Percentiles rank a stretch among this genome's conserved stretches.
phyloP scores from a whole-genome alignment of 2,888 invertebrate species.

The Agriopis marginaria region DNA sequence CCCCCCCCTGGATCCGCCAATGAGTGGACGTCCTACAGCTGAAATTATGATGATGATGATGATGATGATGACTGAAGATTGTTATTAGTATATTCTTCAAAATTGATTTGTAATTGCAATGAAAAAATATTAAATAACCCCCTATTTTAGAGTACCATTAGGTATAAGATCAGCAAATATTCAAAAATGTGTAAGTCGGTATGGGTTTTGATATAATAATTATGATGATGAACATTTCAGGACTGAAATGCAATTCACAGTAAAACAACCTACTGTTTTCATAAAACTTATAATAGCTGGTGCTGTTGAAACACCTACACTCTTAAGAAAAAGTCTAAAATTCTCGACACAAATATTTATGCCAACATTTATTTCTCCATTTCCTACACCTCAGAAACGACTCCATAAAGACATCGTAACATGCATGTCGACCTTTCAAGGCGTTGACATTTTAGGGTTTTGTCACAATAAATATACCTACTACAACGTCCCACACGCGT shows the following conservation, averaged over 20 bases:
- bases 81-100: background rate
- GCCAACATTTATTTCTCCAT: constrained; percentile 22
- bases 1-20: too few relatives aligned
- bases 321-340: constrained; percentile 3
- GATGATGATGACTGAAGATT: too few relatives aligned
- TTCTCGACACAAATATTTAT: background rate
- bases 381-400: constrained; percentile 25
- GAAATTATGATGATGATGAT: too few relatives aligned
- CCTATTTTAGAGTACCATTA: too few relatives aligned
- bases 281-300: background rate
- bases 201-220: too few relatives aligned
- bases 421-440: constrained; percentile 14
- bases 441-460: constrained; percentile 3
- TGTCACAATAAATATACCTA: background rate
- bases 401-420: constrained; percentile 32
- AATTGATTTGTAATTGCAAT: background rate
- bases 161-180: too few relatives aligned
- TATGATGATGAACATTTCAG: background rate
- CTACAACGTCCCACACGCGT: background rate
- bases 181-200: too few relatives aligned
- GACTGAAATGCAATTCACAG: background rate
- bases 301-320: background rate
- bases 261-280: background rate
- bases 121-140: too few relatives aligned
- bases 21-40: too few relatives aligned